Percentiles rank a stretch among this genome's conserved stretches.
phyloP scores from a whole-genome alignment of 2,888 invertebrate species.

The Hypena proboscidalis region DNA sequence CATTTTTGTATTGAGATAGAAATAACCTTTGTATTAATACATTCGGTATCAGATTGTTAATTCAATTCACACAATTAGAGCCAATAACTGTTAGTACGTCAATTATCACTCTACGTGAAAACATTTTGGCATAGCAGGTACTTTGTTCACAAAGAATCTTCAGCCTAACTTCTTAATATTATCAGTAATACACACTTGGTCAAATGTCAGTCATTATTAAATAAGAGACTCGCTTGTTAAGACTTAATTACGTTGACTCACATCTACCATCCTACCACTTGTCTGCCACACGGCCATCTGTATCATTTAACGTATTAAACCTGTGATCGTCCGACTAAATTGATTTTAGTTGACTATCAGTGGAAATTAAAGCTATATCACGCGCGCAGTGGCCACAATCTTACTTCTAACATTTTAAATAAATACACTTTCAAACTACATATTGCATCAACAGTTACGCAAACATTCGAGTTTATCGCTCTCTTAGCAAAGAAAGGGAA shows the following conservation, averaged over 20 bases:
- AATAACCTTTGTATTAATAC: no score
- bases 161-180: conserved; percentile 1
- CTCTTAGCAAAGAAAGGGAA: conserved; percentile 32
- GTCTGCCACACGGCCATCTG: conserved; percentile 6
- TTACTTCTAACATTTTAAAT: conserved; percentile 19
- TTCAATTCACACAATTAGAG: conserved; percentile 26
- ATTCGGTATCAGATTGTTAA: conserved; percentile 27
- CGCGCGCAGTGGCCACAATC: conserved; percentile 18
- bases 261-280: not conserved
- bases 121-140: conserved; percentile 12
- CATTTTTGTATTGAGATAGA: conserved; percentile 14
- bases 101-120: conserved; percentile 14
- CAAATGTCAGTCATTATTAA: conserved; percentile 20
- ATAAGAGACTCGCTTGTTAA: conserved; percentile 13
- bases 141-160: not conserved
- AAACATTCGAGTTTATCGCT: conserved; percentile 34
- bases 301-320: conserved; percentile 6
- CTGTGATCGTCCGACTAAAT: conserved; percentile 5
- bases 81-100: conserved; percentile 10
- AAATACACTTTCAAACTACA: conserved; percentile 29
- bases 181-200: conserved; percentile 5
- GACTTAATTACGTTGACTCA: conserved; percentile 18
- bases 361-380: conserved; percentile 37
- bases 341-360: conserved; percentile 20
- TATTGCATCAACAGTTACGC: conserved; percentile 30